Base-by-base conservation (phyloP, 1,140 invertebrate genomes). In the Drosophila pseudoananassae region DNA sequence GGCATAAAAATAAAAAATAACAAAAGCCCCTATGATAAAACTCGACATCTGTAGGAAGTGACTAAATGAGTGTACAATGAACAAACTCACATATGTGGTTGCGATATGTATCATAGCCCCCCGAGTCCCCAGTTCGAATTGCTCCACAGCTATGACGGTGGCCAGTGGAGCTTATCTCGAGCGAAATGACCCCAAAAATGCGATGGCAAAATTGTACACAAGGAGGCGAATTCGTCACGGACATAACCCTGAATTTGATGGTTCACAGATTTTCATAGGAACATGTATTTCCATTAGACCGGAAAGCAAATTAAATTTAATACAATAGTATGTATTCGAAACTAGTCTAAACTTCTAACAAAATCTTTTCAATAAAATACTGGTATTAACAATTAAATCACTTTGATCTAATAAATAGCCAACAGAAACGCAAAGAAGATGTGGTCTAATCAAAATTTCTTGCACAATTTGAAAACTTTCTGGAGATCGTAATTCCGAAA, bases 11-110 rank as follows among this genome's bases (percentile, higher is more conserved):
- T 33, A 36, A 12, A 58, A 25, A 60, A 55, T 46, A 54, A 66
- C 46, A 66, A 72, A 76, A 81, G 76, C 66, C 72, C 40, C 64
- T 45, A 61, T 49, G 29, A 49, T 46, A 14, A 69, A 40, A 25
- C 50, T 20, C 68, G 59, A 72, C 78, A 71, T 60, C 80, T 83
- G 76, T 79, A 83, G 80, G 80, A 84, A 84, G 80, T 84, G 17
- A 64, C 56, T 59, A 70, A 68, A 33, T 56, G 40, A 43, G 9
- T 70, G 12, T 43, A 43, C 40, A 43, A 43, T 43, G 14, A 6
- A 43, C 14, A 43, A 14, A 43, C 10, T 27, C 40, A 52, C 29
- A 17, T 49, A 23, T 55, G 33, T 38, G 17, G 45, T 29, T 55
- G 56, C 40, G 53, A 31, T 31, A 38, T 63, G 50, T 47, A 55